Evolutionary conservation across 2,888 invertebrate species (phyloP).

Genomic region (Acanthoscelides obtectus): DNA sequence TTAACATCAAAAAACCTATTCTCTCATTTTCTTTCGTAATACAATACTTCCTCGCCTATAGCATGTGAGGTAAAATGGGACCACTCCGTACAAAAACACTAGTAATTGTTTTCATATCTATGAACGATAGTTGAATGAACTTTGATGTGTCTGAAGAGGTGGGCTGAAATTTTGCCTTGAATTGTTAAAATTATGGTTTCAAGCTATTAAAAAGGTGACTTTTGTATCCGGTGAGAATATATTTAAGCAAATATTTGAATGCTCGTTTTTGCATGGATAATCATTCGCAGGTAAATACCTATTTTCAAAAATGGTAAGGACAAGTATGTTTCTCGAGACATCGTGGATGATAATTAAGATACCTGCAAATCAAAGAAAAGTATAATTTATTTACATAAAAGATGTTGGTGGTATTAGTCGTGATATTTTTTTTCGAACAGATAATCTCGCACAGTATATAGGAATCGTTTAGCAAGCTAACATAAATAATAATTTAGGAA

Average conservation of each 20-base stretch:
- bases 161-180: not conserved
- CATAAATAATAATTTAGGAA: too few relatives aligned
- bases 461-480: too few relatives aligned
- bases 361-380: not conserved
- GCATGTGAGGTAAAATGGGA: too few relatives aligned
- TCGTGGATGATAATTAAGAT: not conserved
- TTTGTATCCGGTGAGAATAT: not conserved
- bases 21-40: too few relatives aligned
- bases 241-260: not conserved
- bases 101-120: not conserved
- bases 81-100: not conserved
- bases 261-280: not conserved
- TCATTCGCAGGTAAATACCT: not conserved
- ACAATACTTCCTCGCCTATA: too few relatives aligned
- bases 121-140: not conserved
- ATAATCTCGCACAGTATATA: too few relatives aligned
- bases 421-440: too few relatives aligned
- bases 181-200: not conserved
- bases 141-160: not conserved
- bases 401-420: not conserved
- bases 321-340: not conserved
- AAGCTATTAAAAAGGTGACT: not conserved
- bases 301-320: not conserved
- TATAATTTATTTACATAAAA: not conserved
- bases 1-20: too few relatives aligned